Percentiles rank a stretch among this genome's conserved stretches.
Conservation (phyloP, 2,888 invertebrate species). For the Oasisia sp. region DNA sequence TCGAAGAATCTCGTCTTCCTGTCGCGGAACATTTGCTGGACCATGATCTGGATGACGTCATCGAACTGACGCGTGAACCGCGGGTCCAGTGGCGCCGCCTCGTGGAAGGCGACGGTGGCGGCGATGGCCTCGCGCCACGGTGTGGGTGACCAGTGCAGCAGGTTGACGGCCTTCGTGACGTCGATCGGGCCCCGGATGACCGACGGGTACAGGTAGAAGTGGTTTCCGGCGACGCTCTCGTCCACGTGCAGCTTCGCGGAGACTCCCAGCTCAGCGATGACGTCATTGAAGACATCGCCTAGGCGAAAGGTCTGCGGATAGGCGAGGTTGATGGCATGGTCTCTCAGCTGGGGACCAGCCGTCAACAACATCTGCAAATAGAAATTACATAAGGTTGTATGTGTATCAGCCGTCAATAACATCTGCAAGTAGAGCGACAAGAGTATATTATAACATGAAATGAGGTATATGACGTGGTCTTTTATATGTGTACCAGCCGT, state of each 20-base stretch:
- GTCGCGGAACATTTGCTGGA: slow-evolving; percentile 46
- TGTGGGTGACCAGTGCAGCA: slow-evolving; percentile 63
- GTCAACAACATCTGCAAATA: too few species aligned
- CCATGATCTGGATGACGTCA: slow-evolving; percentile 54
- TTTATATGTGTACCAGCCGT: too few species aligned
- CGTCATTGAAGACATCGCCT: slow-evolving; percentile 53
- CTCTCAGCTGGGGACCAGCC: slow-evolving; percentile 35
- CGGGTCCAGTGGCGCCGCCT: slow-evolving; percentile 53
- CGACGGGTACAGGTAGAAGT: slow-evolving; percentile 64
- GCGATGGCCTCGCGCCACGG: slow-evolving; percentile 56
- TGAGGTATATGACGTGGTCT: too few species aligned
- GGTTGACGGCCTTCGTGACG: slow-evolving; percentile 58
- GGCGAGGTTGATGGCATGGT: slow-evolving; percentile 66
- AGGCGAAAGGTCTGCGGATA: slow-evolving; percentile 60
- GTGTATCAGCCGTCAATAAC: slow-evolving; percentile 24
- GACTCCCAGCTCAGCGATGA: slow-evolving; percentile 45
- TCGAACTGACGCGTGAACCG: slow-evolving; percentile 47
- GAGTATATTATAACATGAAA: too few species aligned
- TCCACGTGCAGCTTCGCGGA: slow-evolving; percentile 29
- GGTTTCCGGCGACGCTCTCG: slow-evolving; percentile 20
- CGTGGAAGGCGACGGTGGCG: slow-evolving; percentile 64
- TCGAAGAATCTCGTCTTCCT: slow-evolving; percentile 37
- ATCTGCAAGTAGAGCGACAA: not conserved
- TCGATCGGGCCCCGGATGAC: slow-evolving; percentile 64
- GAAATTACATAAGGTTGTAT: too few species aligned